A percentile compares a stretch with the other conserved stretches of the same genome.
Evolutionary conservation across 1,140 invertebrate genomes (phyloP).

Genomic region (Battus philenor): DNA sequence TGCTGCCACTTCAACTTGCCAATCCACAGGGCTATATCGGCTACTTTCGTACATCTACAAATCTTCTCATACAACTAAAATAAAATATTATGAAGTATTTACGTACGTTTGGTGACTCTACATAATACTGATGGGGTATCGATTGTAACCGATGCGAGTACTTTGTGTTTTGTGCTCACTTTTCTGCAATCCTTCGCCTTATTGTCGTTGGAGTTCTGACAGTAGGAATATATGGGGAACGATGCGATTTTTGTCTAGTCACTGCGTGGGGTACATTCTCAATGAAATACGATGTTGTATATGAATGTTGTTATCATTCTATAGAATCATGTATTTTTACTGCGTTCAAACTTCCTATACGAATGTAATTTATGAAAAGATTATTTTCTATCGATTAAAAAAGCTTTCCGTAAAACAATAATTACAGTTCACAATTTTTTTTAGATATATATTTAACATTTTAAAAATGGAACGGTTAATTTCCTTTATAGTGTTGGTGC

Average conservation of each 20-base stretch:
- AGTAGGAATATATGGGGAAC: constrained; percentile 53
- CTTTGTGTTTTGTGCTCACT: constrained; percentile 62
- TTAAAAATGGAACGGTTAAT: too few species aligned
- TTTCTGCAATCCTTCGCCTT: constrained; percentile 60
- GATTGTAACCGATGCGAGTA: constrained; percentile 49
- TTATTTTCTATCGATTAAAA: too few species aligned
- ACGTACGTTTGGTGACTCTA: constrained; percentile 14
- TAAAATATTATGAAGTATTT: too few species aligned
- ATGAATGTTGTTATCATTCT: not conserved
- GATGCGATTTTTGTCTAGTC: constrained; percentile 64
- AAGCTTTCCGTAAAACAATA: too few species aligned
- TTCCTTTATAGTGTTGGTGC: too few species aligned
- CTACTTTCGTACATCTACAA: too few species aligned
- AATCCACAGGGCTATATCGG: too few species aligned
- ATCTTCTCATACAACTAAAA: not conserved
- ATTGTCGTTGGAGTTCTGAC: constrained; percentile 44
- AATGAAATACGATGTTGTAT: constrained; percentile 33
- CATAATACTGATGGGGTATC: constrained; percentile 55
- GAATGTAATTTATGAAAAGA: too few species aligned
- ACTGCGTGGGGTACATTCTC: constrained; percentile 51
- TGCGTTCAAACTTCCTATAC: too few species aligned
- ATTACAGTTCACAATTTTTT: too few species aligned
- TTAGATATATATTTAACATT: too few species aligned
- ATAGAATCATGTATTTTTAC: not conserved
- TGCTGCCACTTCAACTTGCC: too few species aligned